Percentiles rank a stretch among this genome's conserved stretches.
Conservation (phyloP, 2,888 invertebrate genomes). For the Lasioglossum pauxillum region DNA sequence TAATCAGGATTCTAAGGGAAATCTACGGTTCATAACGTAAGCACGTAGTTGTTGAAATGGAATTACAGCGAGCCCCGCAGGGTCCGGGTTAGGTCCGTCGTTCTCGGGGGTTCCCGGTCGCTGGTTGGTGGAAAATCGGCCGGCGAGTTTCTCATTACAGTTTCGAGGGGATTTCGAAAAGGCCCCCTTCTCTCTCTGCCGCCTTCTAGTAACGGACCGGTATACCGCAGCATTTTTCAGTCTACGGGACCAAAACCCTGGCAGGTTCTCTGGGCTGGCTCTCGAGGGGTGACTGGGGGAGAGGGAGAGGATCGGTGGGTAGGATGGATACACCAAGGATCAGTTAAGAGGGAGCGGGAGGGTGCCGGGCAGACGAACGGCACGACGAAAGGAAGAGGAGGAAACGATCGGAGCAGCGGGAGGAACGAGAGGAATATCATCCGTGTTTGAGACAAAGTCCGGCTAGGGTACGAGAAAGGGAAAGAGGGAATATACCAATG, state of each 20-base stretch:
- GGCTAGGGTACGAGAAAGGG: conserved; percentile 42
- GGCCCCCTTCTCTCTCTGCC: conserved; percentile 60
- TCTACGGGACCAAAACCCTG: conserved; percentile 78
- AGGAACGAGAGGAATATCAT: conserved; percentile 24
- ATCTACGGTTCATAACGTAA: conserved; percentile 36
- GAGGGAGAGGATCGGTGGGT: conserved; percentile 62
- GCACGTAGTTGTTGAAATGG: conserved; percentile 46
- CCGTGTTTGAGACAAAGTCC: conserved; percentile 52
- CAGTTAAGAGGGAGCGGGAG: conserved; percentile 38
- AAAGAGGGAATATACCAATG: conserved; percentile 40
- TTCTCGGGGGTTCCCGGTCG: conserved; percentile 23
- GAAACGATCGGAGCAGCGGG: conserved; percentile 33
- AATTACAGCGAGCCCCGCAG: conserved; percentile 55
- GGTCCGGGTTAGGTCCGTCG: conserved; percentile 21
- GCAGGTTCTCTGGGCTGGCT: conserved; percentile 72
- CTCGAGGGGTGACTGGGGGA: conserved; percentile 60
- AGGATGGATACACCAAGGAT: conserved; percentile 57
- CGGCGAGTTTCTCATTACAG: conserved; percentile 75
- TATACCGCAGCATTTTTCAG: conserved; percentile 82
- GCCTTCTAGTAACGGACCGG: conserved; percentile 68
- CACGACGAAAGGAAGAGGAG: conserved; percentile 43
- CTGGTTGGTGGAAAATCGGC: conserved; percentile 66
- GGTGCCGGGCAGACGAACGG: conserved; percentile 28
- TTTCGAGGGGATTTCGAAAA: conserved; percentile 78
- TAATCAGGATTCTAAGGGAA: conserved; percentile 17